These are phyloP conservation scores for Xiphophorus maculatus DNA, from an alignment of 2,113 vertebrate genomes.

Conservation along the genomic window DNA sequence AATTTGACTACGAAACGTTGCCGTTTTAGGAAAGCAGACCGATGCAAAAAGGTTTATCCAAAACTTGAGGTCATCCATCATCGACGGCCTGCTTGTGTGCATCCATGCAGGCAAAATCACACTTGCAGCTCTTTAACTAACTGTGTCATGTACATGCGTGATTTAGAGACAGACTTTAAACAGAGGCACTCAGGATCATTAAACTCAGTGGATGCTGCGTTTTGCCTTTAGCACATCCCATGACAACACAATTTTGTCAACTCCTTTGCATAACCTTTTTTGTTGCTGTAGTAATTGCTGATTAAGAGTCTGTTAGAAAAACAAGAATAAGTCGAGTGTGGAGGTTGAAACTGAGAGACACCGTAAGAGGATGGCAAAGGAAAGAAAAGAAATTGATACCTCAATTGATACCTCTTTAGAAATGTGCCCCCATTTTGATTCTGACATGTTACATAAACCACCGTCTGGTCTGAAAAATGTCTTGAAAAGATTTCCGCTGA, in stretches of 20 bases:
- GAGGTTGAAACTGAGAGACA: conserved; percentile 1
- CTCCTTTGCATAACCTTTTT: conserved; percentile 67
- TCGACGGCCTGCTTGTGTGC: no score
- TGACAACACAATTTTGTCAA: conserved; percentile 69
- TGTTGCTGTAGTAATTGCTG: conserved; percentile 63
- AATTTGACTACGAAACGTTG: no score
- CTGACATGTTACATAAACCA: conserved; percentile 36
- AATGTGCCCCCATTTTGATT: conserved; percentile 36
- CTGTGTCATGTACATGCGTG: no score
- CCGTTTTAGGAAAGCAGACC: no score
- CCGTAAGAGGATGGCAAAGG: conserved; percentile 29
- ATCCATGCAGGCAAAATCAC: no score
- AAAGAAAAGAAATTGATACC: conserved; percentile 24
- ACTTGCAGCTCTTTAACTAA: no score
- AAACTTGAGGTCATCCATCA: no score
- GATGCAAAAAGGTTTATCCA: no score
- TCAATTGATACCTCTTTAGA: conserved; percentile 22
- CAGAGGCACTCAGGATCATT: no score
- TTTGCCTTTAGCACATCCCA: conserved; percentile 62
- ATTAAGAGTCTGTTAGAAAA: conserved; percentile 68
- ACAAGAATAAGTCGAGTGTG: conserved; percentile 33
- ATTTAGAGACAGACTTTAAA: no score
- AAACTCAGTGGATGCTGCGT: conserved; percentile 47
- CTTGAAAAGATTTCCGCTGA: conserved; percentile 36
- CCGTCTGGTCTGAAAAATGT: conserved; percentile 30